phyloP scores from a whole-genome alignment of 2,888 invertebrate genomes.

The Luperina nickerlii region DNA sequence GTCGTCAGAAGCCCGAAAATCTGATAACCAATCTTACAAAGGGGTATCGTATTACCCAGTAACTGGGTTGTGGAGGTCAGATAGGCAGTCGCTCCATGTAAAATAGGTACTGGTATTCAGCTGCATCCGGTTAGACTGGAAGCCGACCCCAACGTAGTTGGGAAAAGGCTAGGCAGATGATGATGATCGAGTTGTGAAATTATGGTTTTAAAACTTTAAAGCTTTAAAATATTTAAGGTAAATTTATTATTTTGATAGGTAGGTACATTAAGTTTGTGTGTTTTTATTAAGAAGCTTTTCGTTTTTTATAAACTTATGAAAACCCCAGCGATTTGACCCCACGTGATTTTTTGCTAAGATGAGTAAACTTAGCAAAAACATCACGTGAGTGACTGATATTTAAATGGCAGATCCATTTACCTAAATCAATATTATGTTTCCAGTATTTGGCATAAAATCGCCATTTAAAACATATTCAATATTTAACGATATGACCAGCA shows the following conservation, averaged over 20 bases:
- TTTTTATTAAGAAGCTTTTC: slow-evolving; percentile 6
- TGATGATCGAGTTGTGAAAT: slow-evolving; percentile 18
- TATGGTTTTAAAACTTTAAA: background rate
- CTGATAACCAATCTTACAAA: too few relatives aligned
- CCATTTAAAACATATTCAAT: slow-evolving; percentile 6
- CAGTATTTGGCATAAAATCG: background rate
- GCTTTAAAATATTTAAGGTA: background rate
- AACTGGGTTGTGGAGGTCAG: too few relatives aligned
- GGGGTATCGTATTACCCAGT: too few relatives aligned
- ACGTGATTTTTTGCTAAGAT: background rate
- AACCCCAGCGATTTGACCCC: background rate
- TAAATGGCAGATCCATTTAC: slow-evolving; percentile 12
- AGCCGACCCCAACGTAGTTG: too few relatives aligned
- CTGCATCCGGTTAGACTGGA: too few relatives aligned
- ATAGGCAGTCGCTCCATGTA: too few relatives aligned
- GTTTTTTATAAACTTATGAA: background rate
- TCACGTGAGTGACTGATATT: background rate
- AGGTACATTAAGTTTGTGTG: background rate
- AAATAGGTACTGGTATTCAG: too few relatives aligned
- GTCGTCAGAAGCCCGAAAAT: too few relatives aligned
- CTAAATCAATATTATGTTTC: slow-evolving; percentile 27
- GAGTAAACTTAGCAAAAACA: background rate
- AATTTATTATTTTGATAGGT: background rate
- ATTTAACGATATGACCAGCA: slow-evolving; percentile 7
- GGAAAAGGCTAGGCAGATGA: too few relatives aligned